Percentiles rank a stretch among this genome's conserved stretches.
phyloP scores from a whole-genome alignment of 2,113 vertebrate species.

The Aramus guarauna region DNA sequence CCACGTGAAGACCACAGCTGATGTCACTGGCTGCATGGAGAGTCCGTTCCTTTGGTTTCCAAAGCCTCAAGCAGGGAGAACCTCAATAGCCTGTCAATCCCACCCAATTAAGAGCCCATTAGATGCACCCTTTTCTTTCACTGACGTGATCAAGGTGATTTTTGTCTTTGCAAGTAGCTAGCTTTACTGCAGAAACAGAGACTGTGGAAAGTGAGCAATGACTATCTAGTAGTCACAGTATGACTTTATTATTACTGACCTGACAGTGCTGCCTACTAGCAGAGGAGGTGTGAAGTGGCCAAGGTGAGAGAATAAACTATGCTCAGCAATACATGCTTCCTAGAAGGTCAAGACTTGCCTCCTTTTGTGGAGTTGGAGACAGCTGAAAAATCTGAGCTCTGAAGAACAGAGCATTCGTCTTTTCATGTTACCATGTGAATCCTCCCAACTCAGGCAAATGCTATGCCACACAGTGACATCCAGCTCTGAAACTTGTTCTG shows the following conservation, averaged over 20 bases:
- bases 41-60: neutral
- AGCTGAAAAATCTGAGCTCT: neutral
- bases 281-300: neutral
- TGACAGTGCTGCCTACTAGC: neutral
- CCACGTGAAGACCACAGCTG: conserved; percentile 26
- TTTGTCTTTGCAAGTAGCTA: neutral
- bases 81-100: neutral
- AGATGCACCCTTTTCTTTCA: neutral
- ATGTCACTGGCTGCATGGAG: conserved; percentile 17
- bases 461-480: neutral
- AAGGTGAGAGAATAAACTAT: neutral
- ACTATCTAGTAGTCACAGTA: neutral
- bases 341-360: neutral
- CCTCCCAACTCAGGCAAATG: neutral
- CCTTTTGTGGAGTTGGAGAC: neutral
- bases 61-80: neutral
- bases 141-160: neutral
- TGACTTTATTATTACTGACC: neutral
- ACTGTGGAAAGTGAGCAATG: neutral
- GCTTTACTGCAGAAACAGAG: neutral
- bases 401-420: neutral
- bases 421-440: rapidly evolving
- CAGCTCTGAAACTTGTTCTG: neutral
- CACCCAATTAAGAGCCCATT: neutral
- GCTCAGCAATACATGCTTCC: neutral